Base-by-base conservation (phyloP, 2,888 invertebrate genomes). In the Sclerodermus sp. region DNA sequence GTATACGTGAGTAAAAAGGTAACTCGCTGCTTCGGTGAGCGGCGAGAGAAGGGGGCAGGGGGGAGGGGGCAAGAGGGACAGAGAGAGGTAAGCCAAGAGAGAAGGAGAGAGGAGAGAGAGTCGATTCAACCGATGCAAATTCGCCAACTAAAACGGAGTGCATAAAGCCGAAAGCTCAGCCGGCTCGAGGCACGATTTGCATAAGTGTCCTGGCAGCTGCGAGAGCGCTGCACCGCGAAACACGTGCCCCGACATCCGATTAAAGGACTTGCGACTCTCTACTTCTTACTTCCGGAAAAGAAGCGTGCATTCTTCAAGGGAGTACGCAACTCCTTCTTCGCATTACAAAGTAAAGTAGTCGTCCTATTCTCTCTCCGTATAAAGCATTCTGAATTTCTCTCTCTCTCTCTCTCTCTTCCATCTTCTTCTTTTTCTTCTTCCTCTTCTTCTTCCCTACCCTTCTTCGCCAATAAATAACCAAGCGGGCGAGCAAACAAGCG, bases 201-300 rank as follows among this genome's bases (percentile, higher is more conserved):
- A 75, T 75, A 75, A 74, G 71, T 74, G 73, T 73, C 72, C 68
- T 66, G 67, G 70, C 73, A 74, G 74, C 74, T 73, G 74, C 68
- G 62, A 60, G 23, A 23, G 62, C 60, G 57, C 52, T 59, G 56
- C 59, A 63, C 62, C 64, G 67, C 65, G 64, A 68, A 72, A 71
- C 73, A 73, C 73, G 72, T 73, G 72, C 67, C 70, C 59, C 60
- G 62, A 67, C 70, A 66, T 67, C 66, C 69, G 70, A 73, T 71
- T 68, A 69, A 70, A 69, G 67, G 62, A 64, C 64, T 61, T 49
- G 65, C 61, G 54, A 56, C 58, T 60, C 56, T 58, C 52, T 49
- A 54, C 57, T 64, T 56, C 57, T 60, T 59, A 53, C 62, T 66
- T 62, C 64, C 63, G 65, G 57, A 54, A 23, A 23, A 23, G 23